These are phyloP conservation scores for Eulemur macaco DNA, from an alignment of 2,113 vertebrate species.

Conservation along the genomic window DNA sequence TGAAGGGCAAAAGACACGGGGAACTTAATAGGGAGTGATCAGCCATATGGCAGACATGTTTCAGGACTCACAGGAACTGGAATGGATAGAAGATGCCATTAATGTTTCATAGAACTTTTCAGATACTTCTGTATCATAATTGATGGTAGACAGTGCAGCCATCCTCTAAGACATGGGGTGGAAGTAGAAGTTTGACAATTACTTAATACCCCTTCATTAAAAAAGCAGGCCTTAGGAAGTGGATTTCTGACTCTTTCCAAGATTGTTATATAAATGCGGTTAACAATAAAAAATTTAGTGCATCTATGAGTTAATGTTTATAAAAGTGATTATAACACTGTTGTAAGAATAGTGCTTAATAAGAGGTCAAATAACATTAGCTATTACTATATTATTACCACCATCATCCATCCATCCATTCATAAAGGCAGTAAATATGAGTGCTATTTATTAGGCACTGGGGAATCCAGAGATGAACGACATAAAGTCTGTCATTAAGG, in stretches of 20 bases:
- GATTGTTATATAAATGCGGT: background rate
- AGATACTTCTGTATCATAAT: background rate
- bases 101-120: background rate
- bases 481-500: background rate
- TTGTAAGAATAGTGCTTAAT: background rate
- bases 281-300: background rate
- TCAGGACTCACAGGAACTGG: background rate
- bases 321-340: background rate
- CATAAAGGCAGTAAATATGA: background rate
- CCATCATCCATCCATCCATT: background rate
- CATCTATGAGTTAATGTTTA: background rate
- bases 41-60: background rate
- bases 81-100: background rate
- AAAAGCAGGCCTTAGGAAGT: background rate
- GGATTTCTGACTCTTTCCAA: background rate
- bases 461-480: background rate
- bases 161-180: fast-evolving
- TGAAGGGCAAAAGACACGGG: background rate
- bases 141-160: background rate
- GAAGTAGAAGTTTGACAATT: background rate
- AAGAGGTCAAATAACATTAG: background rate
- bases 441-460: background rate
- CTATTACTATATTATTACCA: background rate
- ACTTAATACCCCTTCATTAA: background rate
- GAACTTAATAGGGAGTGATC: background rate